Conservation (phyloP, 2,888 invertebrate species). For the Xylota segnis region DNA sequence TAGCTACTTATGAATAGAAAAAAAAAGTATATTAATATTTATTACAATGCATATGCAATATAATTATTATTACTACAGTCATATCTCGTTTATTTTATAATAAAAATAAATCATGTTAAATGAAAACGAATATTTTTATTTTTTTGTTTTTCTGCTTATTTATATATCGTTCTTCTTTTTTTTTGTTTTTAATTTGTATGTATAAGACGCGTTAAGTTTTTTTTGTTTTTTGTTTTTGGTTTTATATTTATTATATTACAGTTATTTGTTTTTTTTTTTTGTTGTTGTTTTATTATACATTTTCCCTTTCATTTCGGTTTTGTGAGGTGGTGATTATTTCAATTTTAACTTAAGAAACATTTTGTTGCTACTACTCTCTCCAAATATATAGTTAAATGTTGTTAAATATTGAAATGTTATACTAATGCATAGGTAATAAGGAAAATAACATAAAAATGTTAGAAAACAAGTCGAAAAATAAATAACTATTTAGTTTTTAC, state of each 20-base stretch:
- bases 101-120: conserved; percentile 58
- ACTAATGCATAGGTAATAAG: conserved; percentile 21
- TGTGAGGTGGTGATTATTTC: conserved; percentile 64
- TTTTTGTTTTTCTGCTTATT: conserved; percentile 20
- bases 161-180: conserved; percentile 33
- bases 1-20: conserved; percentile 57
- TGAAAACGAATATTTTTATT: conserved; percentile 20
- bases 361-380: conserved; percentile 26
- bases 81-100: conserved; percentile 59
- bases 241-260: conserved; percentile 39
- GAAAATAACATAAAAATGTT: conserved; percentile 4
- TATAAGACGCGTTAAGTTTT: conserved; percentile 45
- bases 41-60: conserved; percentile 56
- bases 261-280: conserved; percentile 25
- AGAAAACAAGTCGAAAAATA: conserved; percentile 30
- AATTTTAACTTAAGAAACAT: conserved; percentile 45
- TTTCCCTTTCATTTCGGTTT: conserved; percentile 40
- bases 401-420: conserved; percentile 26
- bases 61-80: conserved; percentile 61
- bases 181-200: conserved; percentile 22
- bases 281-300: too few species aligned
- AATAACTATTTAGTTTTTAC: conserved; percentile 14
- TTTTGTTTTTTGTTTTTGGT: conserved; percentile 6
- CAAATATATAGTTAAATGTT: conserved; percentile 24
- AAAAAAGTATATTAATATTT: conserved; percentile 52